Evolutionary conservation across 1,140 invertebrate species (phyloP), one percentile per base, ranked within the genome.

Genomic region (Lasioglossum albipes): DNA sequence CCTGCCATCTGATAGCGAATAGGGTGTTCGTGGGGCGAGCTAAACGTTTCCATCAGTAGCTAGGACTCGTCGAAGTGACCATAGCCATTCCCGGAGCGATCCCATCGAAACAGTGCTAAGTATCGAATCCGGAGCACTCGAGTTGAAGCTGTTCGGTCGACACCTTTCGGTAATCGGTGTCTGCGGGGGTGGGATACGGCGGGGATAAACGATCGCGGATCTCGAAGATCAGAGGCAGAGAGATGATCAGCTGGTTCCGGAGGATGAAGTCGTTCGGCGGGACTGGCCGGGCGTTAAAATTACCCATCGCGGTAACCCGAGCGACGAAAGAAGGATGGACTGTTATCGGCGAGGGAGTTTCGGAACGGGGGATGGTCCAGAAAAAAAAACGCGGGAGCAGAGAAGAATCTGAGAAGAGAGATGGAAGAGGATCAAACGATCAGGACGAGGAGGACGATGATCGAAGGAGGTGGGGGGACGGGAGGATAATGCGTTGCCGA

Each of bases 401-500:
- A 13, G 52, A 41, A 49, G 27, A 13, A 27, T 36, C 36, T 4
- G 16, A 27, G 62, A 36, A 18, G 16, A 27, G 42, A 42, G 0
- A 49, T n/a, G n/a, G 5, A 12, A 45, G 0, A 5, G n/a, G 5
- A 4, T 2, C 16, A 57, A 16, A 57, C 16, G 52, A 57, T 10
- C 3, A 49, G 10, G 13, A 13, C 18, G 18, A 57, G 10, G 36
- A 49, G 10, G 13, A 13, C 18, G 18, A 57, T 16, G 3, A 57
- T 57, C 20, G 52, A 57, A 20, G 27, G 16, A 57, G 59, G 27
- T 22, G 20, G 52, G 22, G 81, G 80, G 71, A 36, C 3, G 85
- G 84, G 85, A 86, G 84, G 84, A 87, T 87, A 86, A 87, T 87
- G 85, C 85, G 85, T 86, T 87, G 84, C 81, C 84, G 85, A 87